Evolutionary conservation across 2,797 vertebrate species (phyloP), one percentile per base, ranked within the genome.

Genomic region (Tympanoctomys barrerae): DNA sequence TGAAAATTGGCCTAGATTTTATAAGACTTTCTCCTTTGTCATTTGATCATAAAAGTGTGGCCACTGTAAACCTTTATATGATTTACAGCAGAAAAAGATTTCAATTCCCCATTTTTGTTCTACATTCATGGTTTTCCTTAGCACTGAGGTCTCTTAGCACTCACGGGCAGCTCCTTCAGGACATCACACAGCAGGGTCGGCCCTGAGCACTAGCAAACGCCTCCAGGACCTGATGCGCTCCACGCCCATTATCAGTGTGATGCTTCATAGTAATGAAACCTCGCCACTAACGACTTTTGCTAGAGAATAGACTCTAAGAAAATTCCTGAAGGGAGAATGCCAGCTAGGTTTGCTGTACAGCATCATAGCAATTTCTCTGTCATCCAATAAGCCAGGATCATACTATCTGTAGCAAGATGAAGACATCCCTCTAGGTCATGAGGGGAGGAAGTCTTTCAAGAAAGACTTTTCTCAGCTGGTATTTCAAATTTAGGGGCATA

Each of bases 191-290:
- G 5, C 21, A 80, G 42, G 54, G 10, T 13, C 12, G 39, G 39
- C 12, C 62, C 12, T 39, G 4, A n/a, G n/a, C 4, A 10, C 26
- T 13, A 66, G 16, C 22, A 9, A 22, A 28, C 19, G 1, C 42
- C 16, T 52, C 19, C 21, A 18, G 8, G 0, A 13, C n/a, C 28
- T 82, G 61, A n/a, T 5, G 26, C 9, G 10, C 22, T 18, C 10
- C 12, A 12, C 1, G 22, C 9, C 7, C 13, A 11, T 1, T 14
- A 2, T 1, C 61, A 1, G 0, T 28, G 28, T 19, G 21, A 21
- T 7, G 2, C 54, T 22, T 49, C 42, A 19, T 1, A 31, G 10
- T 7, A 57, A 52, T 31, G 33, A 21, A 21, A 46, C 18, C 4
- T 19, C 70, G 12, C 12, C 33, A 11, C 33, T 14, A 59, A 52